phyloP scores from a whole-genome alignment of 2,797 vertebrate species.

The Huso huso region DNA sequence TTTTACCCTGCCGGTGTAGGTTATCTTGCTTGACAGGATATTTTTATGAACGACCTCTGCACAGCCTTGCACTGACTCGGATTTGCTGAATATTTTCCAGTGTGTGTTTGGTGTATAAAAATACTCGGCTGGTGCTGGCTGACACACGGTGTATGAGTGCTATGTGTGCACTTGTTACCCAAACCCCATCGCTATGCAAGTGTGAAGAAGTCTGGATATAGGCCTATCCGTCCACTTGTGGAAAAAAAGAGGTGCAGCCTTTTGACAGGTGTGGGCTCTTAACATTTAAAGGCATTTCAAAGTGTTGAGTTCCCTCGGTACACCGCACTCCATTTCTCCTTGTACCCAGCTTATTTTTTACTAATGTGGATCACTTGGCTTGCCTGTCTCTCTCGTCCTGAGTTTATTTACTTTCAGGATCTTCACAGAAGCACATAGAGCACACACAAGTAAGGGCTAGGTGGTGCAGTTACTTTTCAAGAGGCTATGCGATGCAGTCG shows the following conservation, averaged over 20 bases:
- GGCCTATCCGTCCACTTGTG: conserved; percentile 39
- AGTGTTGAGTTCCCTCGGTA: conserved; percentile 22
- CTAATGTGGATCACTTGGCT: conserved; percentile 10
- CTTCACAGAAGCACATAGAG: not conserved
- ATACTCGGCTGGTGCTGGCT: conserved; percentile 25
- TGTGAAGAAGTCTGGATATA: conserved; percentile 27
- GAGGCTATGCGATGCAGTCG: too few species aligned
- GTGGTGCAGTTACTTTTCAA: too few species aligned
- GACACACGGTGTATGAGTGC: conserved; percentile 35
- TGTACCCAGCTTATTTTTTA: conserved; percentile 13
- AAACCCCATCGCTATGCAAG: conserved; percentile 27
- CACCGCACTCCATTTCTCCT: conserved; percentile 43
- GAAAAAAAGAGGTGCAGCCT: conserved; percentile 32
- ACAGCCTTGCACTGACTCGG: conserved; percentile 26
- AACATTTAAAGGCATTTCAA: conserved; percentile 40
- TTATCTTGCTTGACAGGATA: conserved; percentile 27
- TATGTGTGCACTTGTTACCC: conserved; percentile 44
- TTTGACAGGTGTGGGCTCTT: conserved; percentile 39
- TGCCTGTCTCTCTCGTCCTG: not conserved
- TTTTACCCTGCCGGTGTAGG: conserved; percentile 32
- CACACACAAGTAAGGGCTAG: too few species aligned
- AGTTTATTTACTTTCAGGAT: not conserved
- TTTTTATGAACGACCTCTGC: conserved; percentile 29
- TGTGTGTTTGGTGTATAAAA: conserved; percentile 31
- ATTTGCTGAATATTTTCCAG: conserved; percentile 52